Conservation (phyloP, 2,797 vertebrate genomes). For the Megalops cyprinoides region DNA sequence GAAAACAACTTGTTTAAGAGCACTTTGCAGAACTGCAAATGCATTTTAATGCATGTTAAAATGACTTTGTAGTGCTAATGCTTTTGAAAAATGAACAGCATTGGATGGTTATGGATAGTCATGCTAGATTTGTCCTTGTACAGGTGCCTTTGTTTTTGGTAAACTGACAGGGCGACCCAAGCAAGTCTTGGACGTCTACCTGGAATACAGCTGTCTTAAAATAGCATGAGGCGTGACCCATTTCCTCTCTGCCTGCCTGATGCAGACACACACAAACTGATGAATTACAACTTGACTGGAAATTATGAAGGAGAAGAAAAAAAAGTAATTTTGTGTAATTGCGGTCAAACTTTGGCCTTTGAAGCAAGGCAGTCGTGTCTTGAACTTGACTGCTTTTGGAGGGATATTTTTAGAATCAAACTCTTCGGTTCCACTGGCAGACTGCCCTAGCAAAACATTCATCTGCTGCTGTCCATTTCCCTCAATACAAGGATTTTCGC, state of each 20-base stretch:
- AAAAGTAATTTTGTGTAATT: slow-evolving; percentile 72
- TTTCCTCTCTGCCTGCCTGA: slow-evolving; percentile 61
- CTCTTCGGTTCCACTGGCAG: slow-evolving; percentile 65
- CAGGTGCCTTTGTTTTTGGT: slow-evolving; percentile 70
- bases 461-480: slow-evolving; percentile 72
- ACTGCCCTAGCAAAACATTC: slow-evolving; percentile 68
- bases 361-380: slow-evolving; percentile 53
- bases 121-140: slow-evolving; percentile 18
- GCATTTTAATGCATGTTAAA: too few species aligned
- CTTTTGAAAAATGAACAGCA: slow-evolving; percentile 58
- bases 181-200: slow-evolving; percentile 64
- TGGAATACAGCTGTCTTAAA: slow-evolving; percentile 70
- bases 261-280: slow-evolving; percentile 67
- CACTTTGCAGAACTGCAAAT: too few species aligned
- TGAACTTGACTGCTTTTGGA: slow-evolving; percentile 59
- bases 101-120: slow-evolving; percentile 54
- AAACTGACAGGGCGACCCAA: slow-evolving; percentile 64
- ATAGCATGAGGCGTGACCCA: slow-evolving; percentile 65
- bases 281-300: slow-evolving; percentile 77
- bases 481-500: slow-evolving; percentile 63
- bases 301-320: slow-evolving; percentile 73
- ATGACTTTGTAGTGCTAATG: slow-evolving; percentile 59
- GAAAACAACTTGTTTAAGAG: too few species aligned
- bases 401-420: slow-evolving; percentile 72
- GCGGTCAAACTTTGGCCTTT: slow-evolving; percentile 62